phyloP scores from a whole-genome alignment of 2,797 vertebrate genomes.

The Mormyrops attenuatus region DNA sequence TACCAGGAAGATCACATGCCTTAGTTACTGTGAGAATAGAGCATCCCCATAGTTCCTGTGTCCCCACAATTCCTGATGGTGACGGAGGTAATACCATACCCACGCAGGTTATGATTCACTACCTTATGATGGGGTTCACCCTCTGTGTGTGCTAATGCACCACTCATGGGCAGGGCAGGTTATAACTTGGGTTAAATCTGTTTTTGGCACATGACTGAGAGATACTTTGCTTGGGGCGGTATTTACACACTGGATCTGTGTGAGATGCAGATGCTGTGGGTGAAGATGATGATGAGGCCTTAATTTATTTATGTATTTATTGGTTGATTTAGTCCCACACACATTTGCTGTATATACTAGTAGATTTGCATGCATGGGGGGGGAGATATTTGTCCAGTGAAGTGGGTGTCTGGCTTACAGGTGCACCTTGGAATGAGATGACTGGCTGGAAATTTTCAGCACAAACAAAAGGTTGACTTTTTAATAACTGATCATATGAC shows the following conservation, averaged over 20 bases:
- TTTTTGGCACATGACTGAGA: neutral
- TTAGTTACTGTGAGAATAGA: constrained; percentile 20
- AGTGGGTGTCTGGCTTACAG: neutral
- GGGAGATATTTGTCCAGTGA: constrained; percentile 25
- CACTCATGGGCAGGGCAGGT: neutral
- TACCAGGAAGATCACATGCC: constrained; percentile 25
- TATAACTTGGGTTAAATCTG: neutral
- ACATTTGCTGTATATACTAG: neutral
- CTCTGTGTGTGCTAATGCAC: neutral
- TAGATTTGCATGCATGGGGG: constrained; percentile 7
- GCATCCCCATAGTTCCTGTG: neutral
- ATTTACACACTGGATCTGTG: neutral
- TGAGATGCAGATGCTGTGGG: neutral
- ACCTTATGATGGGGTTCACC: neutral
- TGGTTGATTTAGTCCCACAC: constrained; percentile 14
- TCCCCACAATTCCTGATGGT: neutral
- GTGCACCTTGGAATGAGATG: neutral
- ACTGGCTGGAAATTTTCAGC: neutral
- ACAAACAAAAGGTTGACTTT: neutral
- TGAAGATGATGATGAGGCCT: constrained; percentile 22
- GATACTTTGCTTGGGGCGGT: neutral
- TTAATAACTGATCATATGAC: neutral
- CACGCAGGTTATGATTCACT: neutral
- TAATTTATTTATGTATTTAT: constrained; percentile 35
- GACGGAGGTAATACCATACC: neutral